phyloP scores from a whole-genome alignment of 2,113 vertebrate genomes.

The Smithornis capensis region DNA sequence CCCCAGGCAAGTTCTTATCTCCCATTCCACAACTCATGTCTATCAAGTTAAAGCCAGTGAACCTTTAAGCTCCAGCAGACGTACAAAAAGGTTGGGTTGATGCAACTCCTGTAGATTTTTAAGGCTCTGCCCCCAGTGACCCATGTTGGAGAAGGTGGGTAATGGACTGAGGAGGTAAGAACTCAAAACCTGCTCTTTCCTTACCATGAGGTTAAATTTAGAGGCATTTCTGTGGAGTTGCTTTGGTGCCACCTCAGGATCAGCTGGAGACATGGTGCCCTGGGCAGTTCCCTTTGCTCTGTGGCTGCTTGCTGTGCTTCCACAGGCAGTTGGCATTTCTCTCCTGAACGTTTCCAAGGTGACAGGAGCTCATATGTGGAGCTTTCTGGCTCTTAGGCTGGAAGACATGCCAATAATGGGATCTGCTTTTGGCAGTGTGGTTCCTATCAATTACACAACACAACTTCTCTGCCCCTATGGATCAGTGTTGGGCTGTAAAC shows the following conservation, averaged over 20 bases:
- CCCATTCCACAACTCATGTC: background rate
- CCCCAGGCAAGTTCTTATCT: background rate
- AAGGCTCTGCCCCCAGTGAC: background rate
- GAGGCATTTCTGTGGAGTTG: background rate
- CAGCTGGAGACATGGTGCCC: background rate
- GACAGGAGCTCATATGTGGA: slow-evolving; percentile 55
- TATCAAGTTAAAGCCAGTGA: background rate
- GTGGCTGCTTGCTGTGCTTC: background rate
- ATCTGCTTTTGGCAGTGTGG: background rate
- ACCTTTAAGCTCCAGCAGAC: background rate
- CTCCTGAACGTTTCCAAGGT: slow-evolving; percentile 63
- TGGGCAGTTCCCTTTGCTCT: background rate
- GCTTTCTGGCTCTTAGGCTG: slow-evolving; percentile 37
- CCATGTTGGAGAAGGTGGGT: background rate
- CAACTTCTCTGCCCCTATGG: background rate
- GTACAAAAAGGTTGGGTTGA: background rate
- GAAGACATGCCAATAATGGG: slow-evolving; percentile 37
- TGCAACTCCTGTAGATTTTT: background rate
- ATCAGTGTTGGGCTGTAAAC: background rate
- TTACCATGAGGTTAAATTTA: background rate
- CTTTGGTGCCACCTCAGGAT: background rate
- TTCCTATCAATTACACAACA: slow-evolving; percentile 3
- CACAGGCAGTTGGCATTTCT: slow-evolving; percentile 19
- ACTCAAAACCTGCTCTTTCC: background rate
- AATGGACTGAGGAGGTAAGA: fast-evolving